These are phyloP conservation scores for Litoditis marina DNA, from an alignment of 2,888 invertebrate genomes.

Conservation along the genomic window DNA sequence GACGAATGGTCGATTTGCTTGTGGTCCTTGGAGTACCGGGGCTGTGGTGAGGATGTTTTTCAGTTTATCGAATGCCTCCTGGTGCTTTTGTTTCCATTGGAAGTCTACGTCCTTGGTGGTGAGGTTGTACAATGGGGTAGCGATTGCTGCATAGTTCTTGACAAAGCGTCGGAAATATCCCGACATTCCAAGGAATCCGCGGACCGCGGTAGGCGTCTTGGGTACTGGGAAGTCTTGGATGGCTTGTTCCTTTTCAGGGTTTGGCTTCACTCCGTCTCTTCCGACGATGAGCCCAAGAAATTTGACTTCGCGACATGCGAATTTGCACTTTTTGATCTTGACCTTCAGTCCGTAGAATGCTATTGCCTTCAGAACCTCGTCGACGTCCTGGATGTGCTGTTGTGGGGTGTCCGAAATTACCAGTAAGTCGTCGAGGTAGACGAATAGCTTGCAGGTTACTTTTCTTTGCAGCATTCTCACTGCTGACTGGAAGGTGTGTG, in stretches of 20 bases:
- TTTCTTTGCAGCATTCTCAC: conserved; percentile 4
- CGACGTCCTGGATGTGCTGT: conserved; percentile 36
- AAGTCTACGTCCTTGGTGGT: conserved; percentile 19
- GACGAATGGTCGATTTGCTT: conserved; percentile 8
- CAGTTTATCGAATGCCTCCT: conserved; percentile 22
- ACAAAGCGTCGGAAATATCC: conserved; percentile 37
- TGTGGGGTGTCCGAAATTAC: conserved; percentile 15
- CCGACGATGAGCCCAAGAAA: conserved; percentile 37
- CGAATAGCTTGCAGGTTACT: conserved; percentile 7
- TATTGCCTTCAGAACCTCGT: conserved; percentile 24
- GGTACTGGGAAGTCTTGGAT: conserved; percentile 22
- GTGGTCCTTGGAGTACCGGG: conserved; percentile 20
- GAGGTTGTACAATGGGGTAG: conserved; percentile 26
- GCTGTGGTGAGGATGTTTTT: conserved; percentile 16
- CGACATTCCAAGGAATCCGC: conserved; percentile 28
- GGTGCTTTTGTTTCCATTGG: conserved; percentile 14
- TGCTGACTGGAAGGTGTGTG: conserved; percentile 24
- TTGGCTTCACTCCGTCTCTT: conserved; percentile 27
- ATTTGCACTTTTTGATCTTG: conserved; percentile 26
- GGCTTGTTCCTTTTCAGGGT: conserved; percentile 24
- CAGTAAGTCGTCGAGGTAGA: conserved; percentile 37
- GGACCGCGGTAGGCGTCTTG: conserved; percentile 14
- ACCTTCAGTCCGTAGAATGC: conserved; percentile 25
- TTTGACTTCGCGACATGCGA: conserved; percentile 24
- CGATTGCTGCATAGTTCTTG: conserved; percentile 24